Percentiles rank a stretch among this genome's conserved stretches.
These are phyloP conservation scores for Lanius ludovicianus DNA, from an alignment of 2,113 vertebrate species.

Conservation along the genomic window DNA sequence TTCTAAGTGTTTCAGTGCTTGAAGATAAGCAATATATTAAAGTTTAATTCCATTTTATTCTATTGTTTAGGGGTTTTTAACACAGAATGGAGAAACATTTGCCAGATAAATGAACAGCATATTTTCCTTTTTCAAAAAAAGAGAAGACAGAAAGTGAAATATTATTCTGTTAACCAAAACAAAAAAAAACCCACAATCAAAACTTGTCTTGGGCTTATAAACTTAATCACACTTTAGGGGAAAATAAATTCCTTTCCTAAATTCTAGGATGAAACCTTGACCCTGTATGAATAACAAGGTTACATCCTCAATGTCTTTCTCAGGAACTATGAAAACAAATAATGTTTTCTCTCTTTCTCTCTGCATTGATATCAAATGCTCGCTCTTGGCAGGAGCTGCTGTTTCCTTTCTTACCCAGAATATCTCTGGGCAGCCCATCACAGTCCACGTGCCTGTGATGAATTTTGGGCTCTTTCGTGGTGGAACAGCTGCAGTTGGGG, in stretches of 20 bases:
- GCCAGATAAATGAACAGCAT: slow-evolving; percentile 33
- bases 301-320: neutral
- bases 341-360: neutral
- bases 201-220: slow-evolving; percentile 11
- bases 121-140: slow-evolving; percentile 6
- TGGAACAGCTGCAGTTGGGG: neutral
- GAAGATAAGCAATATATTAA: slow-evolving; percentile 70
- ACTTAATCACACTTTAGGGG: slow-evolving; percentile 19
- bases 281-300: neutral
- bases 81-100: slow-evolving; percentile 65
- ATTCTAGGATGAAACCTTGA: slow-evolving; percentile 19
- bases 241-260: slow-evolving; percentile 38
- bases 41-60: slow-evolving; percentile 70
- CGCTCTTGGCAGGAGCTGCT: neutral
- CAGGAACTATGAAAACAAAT: slow-evolving; percentile 57
- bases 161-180: slow-evolving; percentile 12
- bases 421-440: neutral
- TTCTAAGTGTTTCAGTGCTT: slow-evolving; percentile 33
- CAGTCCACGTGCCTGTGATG: accelerated
- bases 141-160: slow-evolving; percentile 42
- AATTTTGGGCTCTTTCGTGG: neutral
- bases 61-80: slow-evolving; percentile 45
- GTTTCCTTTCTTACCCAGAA: neutral
- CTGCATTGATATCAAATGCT: neutral
- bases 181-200: neutral